phyloP scores from a whole-genome alignment of 2,888 invertebrate genomes.

The Lycaena phlaeas region DNA sequence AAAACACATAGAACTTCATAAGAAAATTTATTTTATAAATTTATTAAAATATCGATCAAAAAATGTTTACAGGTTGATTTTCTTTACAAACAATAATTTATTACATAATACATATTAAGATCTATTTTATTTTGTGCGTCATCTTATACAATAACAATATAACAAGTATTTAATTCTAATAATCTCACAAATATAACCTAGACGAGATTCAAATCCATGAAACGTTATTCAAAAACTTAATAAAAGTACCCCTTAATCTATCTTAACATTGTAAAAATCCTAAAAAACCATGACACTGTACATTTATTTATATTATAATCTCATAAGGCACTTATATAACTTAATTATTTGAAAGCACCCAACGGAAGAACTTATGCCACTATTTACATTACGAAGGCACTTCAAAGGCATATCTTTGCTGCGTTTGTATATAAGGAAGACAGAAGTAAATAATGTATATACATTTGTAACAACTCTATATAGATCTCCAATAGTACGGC shows the following conservation, averaged over 20 bases:
- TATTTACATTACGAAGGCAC: conserved; percentile 17
- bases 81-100: conserved; percentile 64
- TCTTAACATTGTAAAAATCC: conserved; percentile 42
- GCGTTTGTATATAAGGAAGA: conserved; percentile 33
- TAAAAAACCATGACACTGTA: conserved; percentile 46
- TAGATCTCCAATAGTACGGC: too few relatives aligned
- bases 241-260: conserved; percentile 20
- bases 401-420: conserved; percentile 18
- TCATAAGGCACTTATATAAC: conserved; percentile 25
- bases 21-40: conserved; percentile 56
- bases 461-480: too few relatives aligned
- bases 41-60: conserved; percentile 50
- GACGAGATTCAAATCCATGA: conserved; percentile 50
- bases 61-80: conserved; percentile 43
- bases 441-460: conserved; percentile 13
- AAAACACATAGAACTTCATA: conserved; percentile 28
- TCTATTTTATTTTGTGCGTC: conserved; percentile 54
- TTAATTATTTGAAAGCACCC: conserved; percentile 14
- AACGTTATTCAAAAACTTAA: conserved; percentile 26
- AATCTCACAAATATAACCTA: conserved; percentile 57
- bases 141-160: conserved; percentile 48
- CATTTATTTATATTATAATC: conserved; percentile 46
- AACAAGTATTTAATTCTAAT: conserved; percentile 49
- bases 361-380: conserved; percentile 9
- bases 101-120: conserved; percentile 49